These are phyloP conservation scores for Stomorhina lunata DNA, from an alignment of 2,888 invertebrate species.

Conservation along the genomic window DNA sequence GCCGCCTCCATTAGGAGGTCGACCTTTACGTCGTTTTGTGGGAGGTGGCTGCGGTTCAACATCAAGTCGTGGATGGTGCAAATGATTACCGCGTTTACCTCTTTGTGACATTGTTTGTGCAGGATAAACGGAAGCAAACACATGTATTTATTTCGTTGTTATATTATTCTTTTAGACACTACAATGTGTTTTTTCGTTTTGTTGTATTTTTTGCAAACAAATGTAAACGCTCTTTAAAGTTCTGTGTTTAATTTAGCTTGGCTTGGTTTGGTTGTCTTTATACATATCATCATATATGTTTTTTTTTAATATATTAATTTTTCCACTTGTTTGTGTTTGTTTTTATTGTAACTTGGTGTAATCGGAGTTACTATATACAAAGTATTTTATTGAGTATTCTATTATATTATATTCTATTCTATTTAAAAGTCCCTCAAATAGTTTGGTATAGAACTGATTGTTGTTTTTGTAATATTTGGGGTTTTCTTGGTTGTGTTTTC, in stretches of 20 bases:
- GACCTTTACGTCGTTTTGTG: constrained; percentile 88
- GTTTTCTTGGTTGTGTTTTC: background rate
- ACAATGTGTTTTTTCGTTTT: constrained; percentile 12
- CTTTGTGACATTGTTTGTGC: constrained; percentile 86
- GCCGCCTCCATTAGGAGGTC: constrained; percentile 81
- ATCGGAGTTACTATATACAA: constrained; percentile 3
- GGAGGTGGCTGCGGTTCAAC: constrained; percentile 82
- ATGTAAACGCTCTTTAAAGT: background rate
- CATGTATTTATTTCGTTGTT: constrained; percentile 61
- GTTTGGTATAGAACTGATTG: background rate
- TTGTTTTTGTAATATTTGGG: background rate
- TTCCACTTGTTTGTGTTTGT: constrained; percentile 43
- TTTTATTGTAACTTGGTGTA: constrained; percentile 34
- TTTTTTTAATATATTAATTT: background rate
- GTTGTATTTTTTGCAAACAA: constrained; percentile 19
- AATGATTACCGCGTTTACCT: constrained; percentile 87
- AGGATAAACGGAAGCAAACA: constrained; percentile 66
- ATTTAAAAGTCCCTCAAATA: constrained; percentile 14
- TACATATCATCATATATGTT: background rate
- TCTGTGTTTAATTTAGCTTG: background rate
- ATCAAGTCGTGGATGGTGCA: constrained; percentile 79
- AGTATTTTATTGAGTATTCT: constrained; percentile 39
- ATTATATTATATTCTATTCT: no score
- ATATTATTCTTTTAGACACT: constrained; percentile 49
- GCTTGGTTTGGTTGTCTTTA: background rate